Evolutionary conservation across 1,140 invertebrate genomes (phyloP).

Genomic region (Bradysia coprophila): DNA sequence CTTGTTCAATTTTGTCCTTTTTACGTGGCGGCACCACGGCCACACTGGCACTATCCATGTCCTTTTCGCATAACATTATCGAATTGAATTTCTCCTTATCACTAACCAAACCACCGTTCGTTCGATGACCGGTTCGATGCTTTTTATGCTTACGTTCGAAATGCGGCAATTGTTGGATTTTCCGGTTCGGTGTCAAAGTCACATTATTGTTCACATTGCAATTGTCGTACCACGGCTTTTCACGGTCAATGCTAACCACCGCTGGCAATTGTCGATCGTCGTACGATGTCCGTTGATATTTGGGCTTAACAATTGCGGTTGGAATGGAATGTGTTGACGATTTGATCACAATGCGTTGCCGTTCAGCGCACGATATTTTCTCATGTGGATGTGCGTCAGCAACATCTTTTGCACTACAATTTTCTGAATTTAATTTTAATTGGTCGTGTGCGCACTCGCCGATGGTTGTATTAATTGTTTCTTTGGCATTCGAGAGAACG

Average conservation of each 20-base stretch:
- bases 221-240: background rate
- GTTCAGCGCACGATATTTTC: background rate
- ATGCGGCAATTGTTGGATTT: slow-evolving; percentile 1
- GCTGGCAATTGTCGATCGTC: slow-evolving; percentile 6
- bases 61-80: background rate
- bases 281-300: slow-evolving; percentile 6
- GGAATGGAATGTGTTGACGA: slow-evolving; percentile 2
- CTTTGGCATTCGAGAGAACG: slow-evolving; percentile 15
- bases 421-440: background rate
- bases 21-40: slow-evolving; percentile 5
- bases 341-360: background rate
- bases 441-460: background rate
- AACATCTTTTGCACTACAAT: background rate
- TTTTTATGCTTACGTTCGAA: slow-evolving; percentile 2
- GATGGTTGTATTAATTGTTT: slow-evolving; percentile 7
- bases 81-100: slow-evolving; percentile 3
- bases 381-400: background rate
- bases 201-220: background rate
- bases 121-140: background rate
- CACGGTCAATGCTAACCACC: background rate
- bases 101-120: background rate
- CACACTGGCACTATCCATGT: slow-evolving; percentile 4
- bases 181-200: background rate
- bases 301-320: slow-evolving; percentile 6
- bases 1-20: slow-evolving; percentile 1